Percentiles rank a stretch among this genome's conserved stretches.
Conservation (phyloP, 2,113 vertebrate species). For the Haemorhous mexicanus region DNA sequence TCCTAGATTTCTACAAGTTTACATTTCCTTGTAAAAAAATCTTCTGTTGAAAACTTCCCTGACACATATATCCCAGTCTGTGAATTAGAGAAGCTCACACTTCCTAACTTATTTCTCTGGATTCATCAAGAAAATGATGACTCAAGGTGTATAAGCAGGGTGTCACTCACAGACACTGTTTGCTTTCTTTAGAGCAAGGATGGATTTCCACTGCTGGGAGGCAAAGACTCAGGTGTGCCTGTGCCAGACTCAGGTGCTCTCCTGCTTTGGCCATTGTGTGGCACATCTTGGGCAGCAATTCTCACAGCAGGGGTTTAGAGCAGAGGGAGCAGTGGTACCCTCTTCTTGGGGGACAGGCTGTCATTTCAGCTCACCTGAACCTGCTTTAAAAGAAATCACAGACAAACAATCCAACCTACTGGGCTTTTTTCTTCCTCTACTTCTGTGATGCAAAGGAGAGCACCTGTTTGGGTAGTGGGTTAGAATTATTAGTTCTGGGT, state of each 20-base stretch:
- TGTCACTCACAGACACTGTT: not conserved
- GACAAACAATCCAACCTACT: not conserved
- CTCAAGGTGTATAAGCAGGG: not conserved
- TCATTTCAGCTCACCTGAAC: not conserved
- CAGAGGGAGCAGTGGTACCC: not conserved
- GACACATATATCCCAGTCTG: no score
- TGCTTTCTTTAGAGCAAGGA: not conserved
- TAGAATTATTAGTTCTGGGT: rapidly evolving
- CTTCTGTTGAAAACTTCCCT: not conserved
- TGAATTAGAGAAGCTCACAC: not conserved
- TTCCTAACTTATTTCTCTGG: not conserved
- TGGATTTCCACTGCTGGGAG: not conserved
- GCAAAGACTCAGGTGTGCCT: not conserved
- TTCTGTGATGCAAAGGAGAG: not conserved
- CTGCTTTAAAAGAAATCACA: not conserved
- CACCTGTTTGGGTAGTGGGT: rapidly evolving
- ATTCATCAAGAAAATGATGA: not conserved
- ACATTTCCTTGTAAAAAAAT: not conserved
- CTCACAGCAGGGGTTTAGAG: not conserved
- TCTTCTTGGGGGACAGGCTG: not conserved
- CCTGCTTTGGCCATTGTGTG: not conserved
- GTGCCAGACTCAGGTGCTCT: not conserved
- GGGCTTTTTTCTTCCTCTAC: not conserved
- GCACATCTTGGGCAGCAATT: no score
- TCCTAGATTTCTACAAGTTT: not conserved